Percentiles rank a stretch among this genome's conserved stretches.
These are phyloP conservation scores for Tyria jacobaeae DNA, from an alignment of 2,888 invertebrate species.

Conservation along the genomic window DNA sequence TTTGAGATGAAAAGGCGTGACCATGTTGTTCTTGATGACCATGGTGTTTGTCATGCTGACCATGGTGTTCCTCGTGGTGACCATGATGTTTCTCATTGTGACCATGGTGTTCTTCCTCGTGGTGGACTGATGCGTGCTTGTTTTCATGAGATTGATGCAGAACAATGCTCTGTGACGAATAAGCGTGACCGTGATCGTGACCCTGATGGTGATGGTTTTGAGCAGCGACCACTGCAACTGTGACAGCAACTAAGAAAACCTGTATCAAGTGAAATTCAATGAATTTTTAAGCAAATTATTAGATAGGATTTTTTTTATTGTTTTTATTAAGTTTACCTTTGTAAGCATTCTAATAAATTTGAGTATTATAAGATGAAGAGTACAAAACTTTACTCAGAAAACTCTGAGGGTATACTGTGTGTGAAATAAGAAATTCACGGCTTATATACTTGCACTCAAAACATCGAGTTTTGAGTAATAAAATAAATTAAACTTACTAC, in stretches of 20 bases:
- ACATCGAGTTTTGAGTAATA: conserved; percentile 1
- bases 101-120: conserved; percentile 23
- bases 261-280: too few species aligned
- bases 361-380: too few species aligned
- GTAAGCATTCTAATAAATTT: too few species aligned
- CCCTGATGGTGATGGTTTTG: conserved; percentile 20
- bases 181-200: conserved; percentile 15
- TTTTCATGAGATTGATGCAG: conserved; percentile 10
- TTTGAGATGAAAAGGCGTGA: conserved; percentile 60
- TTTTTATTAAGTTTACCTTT: too few species aligned
- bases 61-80: conserved; percentile 1
- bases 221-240: neutral
- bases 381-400: too few species aligned
- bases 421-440: neutral
- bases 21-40: conserved; percentile 27
- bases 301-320: too few species aligned
- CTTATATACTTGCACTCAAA: conserved; percentile 3
- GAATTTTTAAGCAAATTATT: too few species aligned
- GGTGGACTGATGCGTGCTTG: neutral
- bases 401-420: neutral
- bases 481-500: neutral
- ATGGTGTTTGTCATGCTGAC: neutral
- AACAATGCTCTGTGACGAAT: conserved; percentile 17
- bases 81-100: conserved; percentile 31
- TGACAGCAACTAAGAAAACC: neutral